Conservation (phyloP, 2,888 invertebrate genomes). For the Carterocephalus palaemon region DNA sequence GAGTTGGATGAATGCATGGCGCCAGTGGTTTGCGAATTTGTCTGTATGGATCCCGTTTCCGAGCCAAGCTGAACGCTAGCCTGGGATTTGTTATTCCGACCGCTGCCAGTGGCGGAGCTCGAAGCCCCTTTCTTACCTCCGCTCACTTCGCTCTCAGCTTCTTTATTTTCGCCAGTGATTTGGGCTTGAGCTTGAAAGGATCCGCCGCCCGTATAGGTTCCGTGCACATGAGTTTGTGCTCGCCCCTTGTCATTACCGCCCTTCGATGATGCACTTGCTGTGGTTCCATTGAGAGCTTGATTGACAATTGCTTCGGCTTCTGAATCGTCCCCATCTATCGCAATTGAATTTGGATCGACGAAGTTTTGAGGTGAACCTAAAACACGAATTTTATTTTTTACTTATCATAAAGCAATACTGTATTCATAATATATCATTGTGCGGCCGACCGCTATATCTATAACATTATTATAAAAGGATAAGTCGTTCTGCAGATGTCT, state of each 20-base stretch:
- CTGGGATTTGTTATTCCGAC: slow-evolving; percentile 86
- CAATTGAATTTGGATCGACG: slow-evolving; percentile 56
- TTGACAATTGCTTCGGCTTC: slow-evolving; percentile 84
- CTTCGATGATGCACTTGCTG: slow-evolving; percentile 87
- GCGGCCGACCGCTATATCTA: too few relatives aligned
- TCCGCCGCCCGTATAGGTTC: slow-evolving; percentile 86
- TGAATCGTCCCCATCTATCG: slow-evolving; percentile 82
- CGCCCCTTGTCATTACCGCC: slow-evolving; percentile 86
- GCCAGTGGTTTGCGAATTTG: slow-evolving; percentile 87
- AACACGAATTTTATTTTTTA: slow-evolving; percentile 26
- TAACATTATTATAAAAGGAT: too few relatives aligned
- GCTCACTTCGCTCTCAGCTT: slow-evolving; percentile 83
- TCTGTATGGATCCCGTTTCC: slow-evolving; percentile 86
- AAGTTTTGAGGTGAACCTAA: slow-evolving; percentile 63
- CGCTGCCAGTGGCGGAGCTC: slow-evolving; percentile 86
- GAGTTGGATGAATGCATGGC: slow-evolving; percentile 86
- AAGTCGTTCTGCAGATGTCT: too few relatives aligned
- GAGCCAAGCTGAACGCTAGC: slow-evolving; percentile 86
- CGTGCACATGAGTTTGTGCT: slow-evolving; percentile 90
- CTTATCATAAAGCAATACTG: too few relatives aligned
- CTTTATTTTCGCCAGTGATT: slow-evolving; percentile 85
- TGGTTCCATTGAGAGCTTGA: slow-evolving; percentile 80
- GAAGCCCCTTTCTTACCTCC: slow-evolving; percentile 87
- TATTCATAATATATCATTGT: too few relatives aligned
- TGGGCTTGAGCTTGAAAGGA: slow-evolving; percentile 91